Base-by-base conservation (phyloP, 2,797 vertebrate species). In the Chloroceryle inda region DNA sequence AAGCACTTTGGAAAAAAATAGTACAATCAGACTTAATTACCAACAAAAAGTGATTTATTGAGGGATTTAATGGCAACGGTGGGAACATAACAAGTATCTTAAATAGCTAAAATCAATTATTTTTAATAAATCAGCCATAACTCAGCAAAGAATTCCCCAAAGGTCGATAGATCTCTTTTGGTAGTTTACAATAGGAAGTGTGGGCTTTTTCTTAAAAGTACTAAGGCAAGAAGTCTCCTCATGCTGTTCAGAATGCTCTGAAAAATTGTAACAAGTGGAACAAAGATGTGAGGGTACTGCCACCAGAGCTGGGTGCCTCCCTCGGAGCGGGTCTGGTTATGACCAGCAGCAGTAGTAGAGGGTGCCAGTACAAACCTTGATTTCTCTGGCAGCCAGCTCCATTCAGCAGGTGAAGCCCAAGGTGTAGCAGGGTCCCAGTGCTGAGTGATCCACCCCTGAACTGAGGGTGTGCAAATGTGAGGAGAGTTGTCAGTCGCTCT, bases 341-440 rank as follows among this genome's bases (percentile, higher is more conserved):
- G 53, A 74, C 63, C 62, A 80, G 61, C 5, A 67, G 56, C 42
- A 73, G 38, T 37, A 77, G 50, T 6, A 31, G 56, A 59, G 16
- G 19, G 69, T 24, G 50, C 49, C 44, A 6, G 37, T 13, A 49
- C 2, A 2, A 22, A 55, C 61, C 45, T 31, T 0, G 7, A 15
- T 26, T 61, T 27, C 42, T 38, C 1, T 50, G 50, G 45, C 66
- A 66, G 35, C 20, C n/a, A 4, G 2, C 29, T 24, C 40, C 59
- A 10, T 33, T 64, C 58, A 19, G 80, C 66, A 38, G 7, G 19
- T 2, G 31, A 33, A 23, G n/a, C 68, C 61, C 22, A 9, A 15
- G 0, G 0, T 27, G 78, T 33, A 20, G 59, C 45, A 15, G 40
- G 6, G 6, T 22, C 33, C 4, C 38, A 6, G 2, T 26, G 62